These are phyloP conservation scores for Lordiphosa collinella DNA, from an alignment of 1,140 invertebrate species.

Conservation along the genomic window DNA sequence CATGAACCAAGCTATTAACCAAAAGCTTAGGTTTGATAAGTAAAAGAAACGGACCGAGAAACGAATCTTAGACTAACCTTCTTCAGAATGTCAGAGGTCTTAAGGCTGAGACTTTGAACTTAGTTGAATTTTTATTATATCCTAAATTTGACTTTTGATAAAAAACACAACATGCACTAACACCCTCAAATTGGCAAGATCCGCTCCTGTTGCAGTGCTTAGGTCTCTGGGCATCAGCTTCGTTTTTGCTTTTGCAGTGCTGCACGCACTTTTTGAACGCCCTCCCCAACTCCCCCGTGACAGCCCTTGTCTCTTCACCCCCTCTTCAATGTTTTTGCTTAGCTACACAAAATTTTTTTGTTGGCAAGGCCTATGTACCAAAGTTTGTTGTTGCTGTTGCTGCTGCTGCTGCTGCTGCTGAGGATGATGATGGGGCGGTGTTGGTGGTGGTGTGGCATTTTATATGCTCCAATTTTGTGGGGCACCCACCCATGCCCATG, in stretches of 20 bases:
- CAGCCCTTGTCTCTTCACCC: not conserved
- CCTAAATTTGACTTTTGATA: too few species aligned
- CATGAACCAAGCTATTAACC: too few species aligned
- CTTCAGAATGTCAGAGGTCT: too few species aligned
- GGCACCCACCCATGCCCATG: slow-evolving; percentile 34
- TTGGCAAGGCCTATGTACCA: slow-evolving; percentile 36
- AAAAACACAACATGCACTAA: not conserved
- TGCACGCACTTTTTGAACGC: slow-evolving; percentile 62
- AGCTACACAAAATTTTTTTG: slow-evolving; percentile 45
- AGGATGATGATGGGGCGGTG: not conserved
- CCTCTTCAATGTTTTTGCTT: slow-evolving; percentile 49
- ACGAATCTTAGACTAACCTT: too few species aligned
- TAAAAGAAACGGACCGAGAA: too few species aligned
- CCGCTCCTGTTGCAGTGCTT: slow-evolving; percentile 16
- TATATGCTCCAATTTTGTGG: slow-evolving; percentile 73
- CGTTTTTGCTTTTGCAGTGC: slow-evolving; percentile 55
- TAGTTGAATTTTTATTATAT: too few species aligned
- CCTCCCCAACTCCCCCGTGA: not conserved
- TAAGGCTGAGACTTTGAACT: too few species aligned
- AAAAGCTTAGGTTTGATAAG: too few species aligned
- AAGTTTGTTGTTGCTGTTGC: slow-evolving; percentile 31
- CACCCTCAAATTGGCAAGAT: not conserved
- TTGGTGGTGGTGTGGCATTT: slow-evolving; percentile 19
- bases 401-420: slow-evolving; percentile 3
- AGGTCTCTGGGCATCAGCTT: slow-evolving; percentile 7